Conservation (phyloP, 2,888 invertebrate genomes). For the Trissolcus japonicus region DNA sequence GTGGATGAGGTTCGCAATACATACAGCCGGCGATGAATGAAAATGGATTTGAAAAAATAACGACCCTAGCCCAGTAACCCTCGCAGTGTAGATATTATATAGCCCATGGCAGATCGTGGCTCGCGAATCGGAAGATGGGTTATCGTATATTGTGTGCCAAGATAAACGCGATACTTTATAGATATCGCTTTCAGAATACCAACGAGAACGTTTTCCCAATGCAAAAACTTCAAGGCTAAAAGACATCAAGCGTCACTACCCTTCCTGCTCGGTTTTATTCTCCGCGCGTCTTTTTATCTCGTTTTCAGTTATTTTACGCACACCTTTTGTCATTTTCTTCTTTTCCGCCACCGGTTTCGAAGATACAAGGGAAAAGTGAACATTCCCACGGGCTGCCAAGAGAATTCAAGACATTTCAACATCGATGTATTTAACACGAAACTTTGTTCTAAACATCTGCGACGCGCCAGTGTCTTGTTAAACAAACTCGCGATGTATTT, state of each 20-base stretch:
- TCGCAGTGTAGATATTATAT: conserved; percentile 28
- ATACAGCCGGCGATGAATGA: conserved; percentile 28
- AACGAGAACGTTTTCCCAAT: conserved; percentile 28
- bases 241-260: conserved; percentile 18
- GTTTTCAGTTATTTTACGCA: conserved; percentile 8
- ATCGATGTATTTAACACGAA: too few relatives aligned
- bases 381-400: too few relatives aligned
- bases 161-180: conserved; percentile 42
- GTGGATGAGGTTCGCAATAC: conserved; percentile 15
- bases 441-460: too few relatives aligned
- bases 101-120: conserved; percentile 12
- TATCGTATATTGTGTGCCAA: conserved; percentile 33
- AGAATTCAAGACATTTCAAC: too few relatives aligned
- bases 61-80: conserved; percentile 9
- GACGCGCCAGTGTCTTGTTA: too few relatives aligned
- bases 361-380: too few relatives aligned
- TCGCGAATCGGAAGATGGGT: conserved; percentile 20
- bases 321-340: conserved; percentile 8
- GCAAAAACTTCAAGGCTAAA: conserved; percentile 26
- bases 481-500: too few relatives aligned
- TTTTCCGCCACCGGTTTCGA: conserved; percentile 4
- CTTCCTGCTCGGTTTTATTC: conserved; percentile 1
- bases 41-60: conserved; percentile 41
- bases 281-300: conserved; percentile 22
- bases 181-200: conserved; percentile 37